These are phyloP conservation scores for Oasisia sp. DNA, from an alignment of 2,888 invertebrate species.

Conservation along the genomic window DNA sequence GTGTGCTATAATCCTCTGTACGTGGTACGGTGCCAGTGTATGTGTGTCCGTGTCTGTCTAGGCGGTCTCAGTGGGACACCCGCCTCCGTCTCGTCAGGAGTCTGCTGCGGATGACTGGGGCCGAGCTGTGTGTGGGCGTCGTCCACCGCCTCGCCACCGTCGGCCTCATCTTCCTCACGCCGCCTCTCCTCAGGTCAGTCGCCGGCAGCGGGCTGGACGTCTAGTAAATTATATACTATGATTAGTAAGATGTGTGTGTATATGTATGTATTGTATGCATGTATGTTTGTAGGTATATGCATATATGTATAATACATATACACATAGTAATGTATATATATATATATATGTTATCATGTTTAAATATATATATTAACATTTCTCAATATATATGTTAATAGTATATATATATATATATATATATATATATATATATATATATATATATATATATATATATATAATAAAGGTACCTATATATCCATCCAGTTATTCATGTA, in stretches of 20 bases:
- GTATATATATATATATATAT: too few species aligned
- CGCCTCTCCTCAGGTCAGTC: neutral
- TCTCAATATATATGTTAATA: too few species aligned
- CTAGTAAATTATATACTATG: too few species aligned
- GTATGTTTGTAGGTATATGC: neutral
- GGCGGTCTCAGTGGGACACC: neutral
- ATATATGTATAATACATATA: neutral
- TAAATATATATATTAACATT: neutral
- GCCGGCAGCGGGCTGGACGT: too few species aligned
- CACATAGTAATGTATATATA: neutral
- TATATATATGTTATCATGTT: too few species aligned
- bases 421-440: too few species aligned
- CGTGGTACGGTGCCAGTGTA: neutral
- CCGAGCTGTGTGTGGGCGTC: neutral
- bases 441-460: too few species aligned
- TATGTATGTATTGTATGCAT: neutral
- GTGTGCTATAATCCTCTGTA: too few species aligned
- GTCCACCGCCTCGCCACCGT: neutral
- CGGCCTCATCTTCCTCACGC: conserved; percentile 1
- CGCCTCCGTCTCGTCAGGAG: neutral
- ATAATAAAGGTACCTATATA: too few species aligned
- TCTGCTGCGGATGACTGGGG: neutral
- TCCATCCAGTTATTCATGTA: too few species aligned
- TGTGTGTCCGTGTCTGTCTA: neutral
- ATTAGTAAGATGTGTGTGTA: too few species aligned